Percentiles rank a stretch among this genome's conserved stretches.
Conservation (phyloP, 2,888 invertebrate genomes). For the Nomada flava region DNA sequence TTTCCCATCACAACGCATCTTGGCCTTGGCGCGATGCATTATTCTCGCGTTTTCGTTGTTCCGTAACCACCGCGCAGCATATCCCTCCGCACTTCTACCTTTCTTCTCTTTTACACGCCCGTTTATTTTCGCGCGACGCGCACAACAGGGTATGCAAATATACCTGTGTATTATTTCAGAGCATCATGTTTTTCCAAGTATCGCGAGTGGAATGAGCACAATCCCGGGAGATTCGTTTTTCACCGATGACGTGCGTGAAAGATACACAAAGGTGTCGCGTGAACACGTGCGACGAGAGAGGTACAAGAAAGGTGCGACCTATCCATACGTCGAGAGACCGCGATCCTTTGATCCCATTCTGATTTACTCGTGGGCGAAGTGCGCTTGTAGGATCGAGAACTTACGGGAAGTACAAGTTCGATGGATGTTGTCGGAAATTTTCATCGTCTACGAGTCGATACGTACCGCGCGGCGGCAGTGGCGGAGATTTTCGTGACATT, state of each 20-base stretch:
- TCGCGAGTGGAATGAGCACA: conserved; percentile 56
- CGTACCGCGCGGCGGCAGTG: conserved; percentile 19
- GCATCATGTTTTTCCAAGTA: conserved; percentile 50
- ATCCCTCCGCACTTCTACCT: too few relatives aligned
- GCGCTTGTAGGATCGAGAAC: conserved; percentile 70
- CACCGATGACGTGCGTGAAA: conserved; percentile 36
- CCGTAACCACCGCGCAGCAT: conserved; percentile 3
- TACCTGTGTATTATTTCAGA: conserved; percentile 37
- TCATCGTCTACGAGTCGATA: conserved; percentile 51
- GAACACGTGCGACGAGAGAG: background rate
- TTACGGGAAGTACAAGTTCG: conserved; percentile 63
- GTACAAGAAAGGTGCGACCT: conserved; percentile 48
- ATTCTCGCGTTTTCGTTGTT: conserved; percentile 24
- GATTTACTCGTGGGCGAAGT: conserved; percentile 75
- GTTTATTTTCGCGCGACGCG: conserved; percentile 14
- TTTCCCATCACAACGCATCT: conserved; percentile 1
- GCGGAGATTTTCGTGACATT: conserved; percentile 35
- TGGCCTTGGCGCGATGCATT: background rate
- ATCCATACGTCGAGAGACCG: conserved; percentile 75
- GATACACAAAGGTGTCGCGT: conserved; percentile 27
- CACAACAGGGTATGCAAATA: conserved; percentile 44
- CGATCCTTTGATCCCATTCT: conserved; percentile 77
- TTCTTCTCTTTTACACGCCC: background rate
- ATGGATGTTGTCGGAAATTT: conserved; percentile 60
- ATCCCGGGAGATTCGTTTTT: conserved; percentile 62